Conservation (phyloP, 2,888 invertebrate genomes). For the Cheilosia variabilis region DNA sequence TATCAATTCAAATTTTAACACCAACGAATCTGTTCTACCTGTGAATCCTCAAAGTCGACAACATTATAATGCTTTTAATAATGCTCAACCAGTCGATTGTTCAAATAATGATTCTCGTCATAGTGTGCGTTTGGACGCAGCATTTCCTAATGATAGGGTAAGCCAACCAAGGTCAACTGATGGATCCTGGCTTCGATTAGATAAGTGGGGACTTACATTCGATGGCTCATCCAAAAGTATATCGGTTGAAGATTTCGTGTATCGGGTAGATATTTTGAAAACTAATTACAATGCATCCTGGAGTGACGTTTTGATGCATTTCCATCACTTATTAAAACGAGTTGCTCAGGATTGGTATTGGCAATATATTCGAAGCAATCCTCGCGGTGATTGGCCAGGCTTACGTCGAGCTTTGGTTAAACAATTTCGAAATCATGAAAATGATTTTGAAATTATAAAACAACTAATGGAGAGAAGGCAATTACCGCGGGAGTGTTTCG, state of each 20-base stretch:
- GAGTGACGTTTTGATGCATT: constrained; percentile 16
- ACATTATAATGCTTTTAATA: too few relatives aligned
- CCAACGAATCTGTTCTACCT: background rate
- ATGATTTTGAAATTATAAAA: constrained; percentile 21
- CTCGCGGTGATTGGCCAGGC: background rate
- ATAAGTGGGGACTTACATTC: constrained; percentile 29
- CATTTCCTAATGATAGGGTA: background rate
- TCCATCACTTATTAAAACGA: background rate
- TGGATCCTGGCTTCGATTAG: background rate
- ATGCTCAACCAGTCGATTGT: background rate
- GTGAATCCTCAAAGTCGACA: too few relatives aligned
- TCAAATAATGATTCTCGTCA: background rate
- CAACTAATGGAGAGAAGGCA: constrained; percentile 26
- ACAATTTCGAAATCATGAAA: constrained; percentile 11
- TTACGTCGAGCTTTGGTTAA: constrained; percentile 2
- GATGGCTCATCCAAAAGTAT: constrained; percentile 31
- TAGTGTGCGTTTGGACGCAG: background rate
- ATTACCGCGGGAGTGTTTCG: constrained; percentile 10
- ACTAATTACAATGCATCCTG: constrained; percentile 5
- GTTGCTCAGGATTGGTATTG: constrained; percentile 26
- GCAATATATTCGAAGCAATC: constrained; percentile 6
- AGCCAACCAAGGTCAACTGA: background rate
- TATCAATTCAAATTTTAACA: background rate
- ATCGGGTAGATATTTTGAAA: constrained; percentile 12
- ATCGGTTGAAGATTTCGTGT: constrained; percentile 24